Conservation (phyloP, 2,113 vertebrate genomes). For the Carassius carassius region DNA sequence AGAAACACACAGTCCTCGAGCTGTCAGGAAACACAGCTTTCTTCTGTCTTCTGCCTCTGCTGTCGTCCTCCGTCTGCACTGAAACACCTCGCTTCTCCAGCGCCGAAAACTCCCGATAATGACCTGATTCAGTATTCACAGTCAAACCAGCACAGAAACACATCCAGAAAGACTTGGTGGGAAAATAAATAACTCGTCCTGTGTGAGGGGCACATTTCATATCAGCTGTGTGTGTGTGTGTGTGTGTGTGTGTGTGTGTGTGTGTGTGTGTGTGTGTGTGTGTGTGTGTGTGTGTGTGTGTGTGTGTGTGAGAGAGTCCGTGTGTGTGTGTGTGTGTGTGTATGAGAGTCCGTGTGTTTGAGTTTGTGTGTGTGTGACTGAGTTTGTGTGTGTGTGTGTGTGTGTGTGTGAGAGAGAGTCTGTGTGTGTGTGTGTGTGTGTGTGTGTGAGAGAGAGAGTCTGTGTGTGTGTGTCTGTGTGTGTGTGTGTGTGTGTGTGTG, state of each 20-base stretch:
- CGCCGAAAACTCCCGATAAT: conserved; percentile 65
- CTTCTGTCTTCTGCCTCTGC: conserved; percentile 31
- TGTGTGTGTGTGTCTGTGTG: too few relatives aligned
- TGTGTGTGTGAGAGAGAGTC: too few relatives aligned
- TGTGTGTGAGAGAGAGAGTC: too few relatives aligned
- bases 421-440: too few relatives aligned
- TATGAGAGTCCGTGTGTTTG: too few relatives aligned
- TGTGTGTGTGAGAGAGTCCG: too few relatives aligned
- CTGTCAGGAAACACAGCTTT: conserved; percentile 65
- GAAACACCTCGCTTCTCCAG: conserved; percentile 47
- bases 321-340: too few relatives aligned
- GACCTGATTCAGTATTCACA: conserved; percentile 74
- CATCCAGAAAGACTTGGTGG: conserved; percentile 53
- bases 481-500: too few relatives aligned
- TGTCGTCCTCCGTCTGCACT: conserved; percentile 40
- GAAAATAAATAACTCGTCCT: conserved; percentile 62
- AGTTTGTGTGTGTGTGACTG: too few relatives aligned
- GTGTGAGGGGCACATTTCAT: conserved; percentile 73
- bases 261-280: not conserved
- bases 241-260: conserved; percentile 5
- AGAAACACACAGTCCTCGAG: conserved; percentile 58
- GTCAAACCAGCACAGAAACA: conserved; percentile 47
- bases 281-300: conserved; percentile 16
- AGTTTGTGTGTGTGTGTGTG: too few relatives aligned
- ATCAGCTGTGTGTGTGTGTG: conserved; percentile 73